Percentiles rank a stretch among this genome's conserved stretches.
Evolutionary conservation across 2,113 vertebrate species (phyloP).

Genomic region (Hylia prasina): DNA sequence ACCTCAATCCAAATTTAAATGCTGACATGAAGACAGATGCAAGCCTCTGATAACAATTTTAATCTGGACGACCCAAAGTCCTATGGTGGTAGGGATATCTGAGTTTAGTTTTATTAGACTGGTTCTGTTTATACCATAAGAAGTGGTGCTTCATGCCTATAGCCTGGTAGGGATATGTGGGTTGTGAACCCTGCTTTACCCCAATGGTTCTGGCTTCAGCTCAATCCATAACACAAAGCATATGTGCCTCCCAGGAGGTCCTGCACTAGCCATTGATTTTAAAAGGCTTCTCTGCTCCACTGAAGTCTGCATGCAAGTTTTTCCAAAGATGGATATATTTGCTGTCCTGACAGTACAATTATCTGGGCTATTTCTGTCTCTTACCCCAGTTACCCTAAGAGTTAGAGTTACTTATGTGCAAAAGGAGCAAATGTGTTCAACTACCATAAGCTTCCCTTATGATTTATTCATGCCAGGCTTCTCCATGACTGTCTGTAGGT

Average conservation of each 20-base stretch:
- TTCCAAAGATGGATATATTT: slow-evolving; percentile 35
- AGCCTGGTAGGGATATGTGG: neutral
- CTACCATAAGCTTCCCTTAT: neutral
- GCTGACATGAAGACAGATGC: neutral
- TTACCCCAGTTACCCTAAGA: neutral
- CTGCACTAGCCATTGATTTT: neutral
- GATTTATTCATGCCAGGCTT: neutral
- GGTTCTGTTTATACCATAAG: neutral
- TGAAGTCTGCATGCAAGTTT: neutral
- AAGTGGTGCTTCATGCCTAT: neutral
- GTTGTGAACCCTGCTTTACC: neutral
- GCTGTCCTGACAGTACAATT: neutral
- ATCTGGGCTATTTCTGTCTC: slow-evolving; percentile 30
- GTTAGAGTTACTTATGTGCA: neutral
- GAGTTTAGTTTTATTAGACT: neutral
- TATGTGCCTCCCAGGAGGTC: slow-evolving; percentile 23
- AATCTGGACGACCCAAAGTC: neutral
- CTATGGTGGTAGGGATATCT: neutral
- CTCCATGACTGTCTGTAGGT: neutral
- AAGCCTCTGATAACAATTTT: neutral
- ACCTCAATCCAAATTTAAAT: neutral
- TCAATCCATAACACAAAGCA: neutral
- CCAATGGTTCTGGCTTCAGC: neutral
- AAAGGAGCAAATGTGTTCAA: neutral
- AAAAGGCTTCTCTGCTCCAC: neutral